Evolutionary conservation across 2,113 vertebrate genomes (phyloP).

Genomic region (Mesembrinibis cayennensis): DNA sequence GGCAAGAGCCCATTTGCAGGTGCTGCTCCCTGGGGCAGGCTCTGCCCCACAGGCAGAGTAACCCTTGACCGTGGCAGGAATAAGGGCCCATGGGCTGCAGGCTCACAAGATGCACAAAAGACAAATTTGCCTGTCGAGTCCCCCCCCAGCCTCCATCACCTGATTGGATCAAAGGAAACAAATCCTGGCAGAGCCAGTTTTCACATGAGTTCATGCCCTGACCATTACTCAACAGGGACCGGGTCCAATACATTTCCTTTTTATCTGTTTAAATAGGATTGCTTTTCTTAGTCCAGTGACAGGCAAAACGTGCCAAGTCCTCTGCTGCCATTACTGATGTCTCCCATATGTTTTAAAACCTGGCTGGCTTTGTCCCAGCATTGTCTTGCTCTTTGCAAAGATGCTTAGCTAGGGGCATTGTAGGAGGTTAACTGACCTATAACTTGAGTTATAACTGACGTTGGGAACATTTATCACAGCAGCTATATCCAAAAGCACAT

Average conservation of each 20-base stretch:
- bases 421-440: not conserved
- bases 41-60: not conserved
- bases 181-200: conserved; percentile 13
- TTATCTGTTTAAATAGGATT: not conserved
- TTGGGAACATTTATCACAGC: not conserved
- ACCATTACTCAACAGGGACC: not conserved
- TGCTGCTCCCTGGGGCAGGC: not conserved
- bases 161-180: not conserved
- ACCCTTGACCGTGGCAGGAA: not conserved
- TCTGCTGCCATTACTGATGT: not conserved
- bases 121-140: not conserved
- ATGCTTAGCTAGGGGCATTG: not conserved
- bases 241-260: not conserved
- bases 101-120: not conserved
- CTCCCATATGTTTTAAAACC: not conserved
- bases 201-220: conserved; percentile 21
- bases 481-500: not conserved
- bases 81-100: not conserved
- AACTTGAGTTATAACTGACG: not conserved
- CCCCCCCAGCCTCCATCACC: not conserved
- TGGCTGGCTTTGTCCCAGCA: conserved; percentile 3
- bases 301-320: not conserved
- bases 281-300: not conserved
- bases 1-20: not conserved
- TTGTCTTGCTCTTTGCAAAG: not conserved